Base-by-base conservation (phyloP, 2,888 invertebrate genomes). In the Protophormia terraenovae region DNA sequence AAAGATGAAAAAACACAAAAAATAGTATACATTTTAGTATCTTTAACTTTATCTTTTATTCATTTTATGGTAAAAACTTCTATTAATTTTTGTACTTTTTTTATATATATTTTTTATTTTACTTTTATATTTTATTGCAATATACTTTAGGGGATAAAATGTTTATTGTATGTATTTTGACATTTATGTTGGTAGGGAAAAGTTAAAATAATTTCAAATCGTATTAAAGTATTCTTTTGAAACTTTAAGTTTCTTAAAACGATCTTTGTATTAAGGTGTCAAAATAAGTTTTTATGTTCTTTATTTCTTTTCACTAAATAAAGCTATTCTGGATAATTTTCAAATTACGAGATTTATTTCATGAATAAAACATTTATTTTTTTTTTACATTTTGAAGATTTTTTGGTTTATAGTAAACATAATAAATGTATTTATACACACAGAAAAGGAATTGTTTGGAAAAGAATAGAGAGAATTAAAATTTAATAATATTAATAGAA, bases 161-260 rank as follows among this genome's bases (percentile, higher is more conserved):
- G 38, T 53, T 79, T 62, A 53, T 29, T 29, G 41, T 72, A n/a
- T n/a, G 35, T 45, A 58, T 72, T 72, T 72, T 12, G 62, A 50
- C 53, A 71, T 64, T 60, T 45, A 7, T 45, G 5, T 22, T 14
- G 29, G n/a, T 0, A 6, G n/a, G 19, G 10, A 19, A 2, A 14
- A 7, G 62, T 7, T 3, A 16, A 41, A 72, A 41, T 10, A 27
- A 58, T 14, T 24, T 71, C 10, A 45, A 58, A 72, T 58, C 24
- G 27, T 45, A 24, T 45, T 10, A 27, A 66, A 45, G 7, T 72
- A 41, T 41, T 58, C 24, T 45, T 66, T 27, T 45, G 27, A 66
- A 66, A 66, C 27, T 45, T 62, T 24, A 32, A 60, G 32, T 16
- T 32, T 19, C 29, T 32, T 10, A 10, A 16, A 60, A 60, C 10